Evolutionary conservation across 2,113 vertebrate species (phyloP).

Genomic region (Phrynosoma platyrhinos): DNA sequence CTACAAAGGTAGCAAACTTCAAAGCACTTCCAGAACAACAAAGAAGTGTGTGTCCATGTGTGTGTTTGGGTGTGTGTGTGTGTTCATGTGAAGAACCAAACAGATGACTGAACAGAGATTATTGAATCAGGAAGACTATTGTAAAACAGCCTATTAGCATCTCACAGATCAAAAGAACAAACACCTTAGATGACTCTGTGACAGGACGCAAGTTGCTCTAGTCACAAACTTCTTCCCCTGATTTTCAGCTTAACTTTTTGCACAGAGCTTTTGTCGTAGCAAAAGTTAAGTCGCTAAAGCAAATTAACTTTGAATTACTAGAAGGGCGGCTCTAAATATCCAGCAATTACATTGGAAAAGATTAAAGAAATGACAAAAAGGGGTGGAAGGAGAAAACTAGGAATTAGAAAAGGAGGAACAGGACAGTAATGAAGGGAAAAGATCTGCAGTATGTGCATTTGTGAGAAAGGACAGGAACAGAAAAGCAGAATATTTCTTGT

Average conservation of each 20-base stretch:
- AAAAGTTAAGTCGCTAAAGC: conserved; percentile 22
- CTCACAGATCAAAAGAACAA: conserved; percentile 73
- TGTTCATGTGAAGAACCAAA: background rate
- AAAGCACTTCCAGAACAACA: conserved; percentile 60
- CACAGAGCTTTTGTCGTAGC: conserved; percentile 34
- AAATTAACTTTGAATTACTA: conserved; percentile 37
- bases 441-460: background rate
- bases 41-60: conserved; percentile 34
- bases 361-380: background rate
- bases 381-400: conserved; percentile 9
- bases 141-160: conserved; percentile 75
- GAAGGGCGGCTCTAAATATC: conserved; percentile 17
- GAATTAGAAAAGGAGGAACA: conserved; percentile 1
- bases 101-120: conserved; percentile 70
- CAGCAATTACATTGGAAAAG: conserved; percentile 41
- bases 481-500: conserved; percentile 16
- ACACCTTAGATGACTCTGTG: conserved; percentile 63
- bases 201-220: conserved; percentile 34
- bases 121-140: conserved; percentile 74
- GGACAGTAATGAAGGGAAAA: conserved; percentile 29
- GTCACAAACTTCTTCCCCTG: conserved; percentile 31
- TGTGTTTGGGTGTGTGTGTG: background rate
- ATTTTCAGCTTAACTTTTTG: background rate
- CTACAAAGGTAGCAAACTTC: conserved; percentile 71
- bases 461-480: background rate